Evolutionary conservation across 2,797 vertebrate genomes (phyloP).

Genomic region (Tapirus indicus): DNA sequence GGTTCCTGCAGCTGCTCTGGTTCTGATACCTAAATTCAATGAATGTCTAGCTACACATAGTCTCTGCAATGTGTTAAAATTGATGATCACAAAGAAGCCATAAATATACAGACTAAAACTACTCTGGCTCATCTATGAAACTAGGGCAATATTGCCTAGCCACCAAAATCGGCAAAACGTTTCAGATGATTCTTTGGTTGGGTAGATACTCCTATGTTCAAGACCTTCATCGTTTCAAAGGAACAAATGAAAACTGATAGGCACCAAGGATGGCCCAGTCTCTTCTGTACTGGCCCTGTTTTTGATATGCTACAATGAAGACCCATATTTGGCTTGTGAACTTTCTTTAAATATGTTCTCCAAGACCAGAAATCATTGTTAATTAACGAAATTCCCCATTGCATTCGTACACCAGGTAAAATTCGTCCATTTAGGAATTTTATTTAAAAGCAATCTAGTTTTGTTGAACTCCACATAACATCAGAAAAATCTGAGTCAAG

Average conservation of each 20-base stretch:
- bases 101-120: not conserved
- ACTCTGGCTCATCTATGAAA: not conserved
- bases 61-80: not conserved
- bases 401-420: not conserved
- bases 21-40: not conserved
- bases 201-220: not conserved
- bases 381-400: not conserved
- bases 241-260: not conserved
- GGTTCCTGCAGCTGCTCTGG: not conserved
- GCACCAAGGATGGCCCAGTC: not conserved
- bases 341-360: not conserved
- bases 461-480: not conserved
- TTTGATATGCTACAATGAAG: not conserved
- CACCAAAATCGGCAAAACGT: not conserved
- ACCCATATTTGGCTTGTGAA: not conserved
- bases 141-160: not conserved
- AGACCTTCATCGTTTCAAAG: not conserved
- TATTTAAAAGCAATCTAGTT: constrained; percentile 25
- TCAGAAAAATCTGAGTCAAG: constrained; percentile 49
- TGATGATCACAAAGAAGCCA: not conserved
- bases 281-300: not conserved
- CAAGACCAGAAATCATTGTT: constrained; percentile 19
- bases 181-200: not conserved
- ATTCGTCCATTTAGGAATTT: not conserved
- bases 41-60: not conserved